A percentile compares a stretch with the other conserved stretches of the same genome.
phyloP scores from a whole-genome alignment of 1,140 invertebrate genomes.

The Ips typographus region DNA sequence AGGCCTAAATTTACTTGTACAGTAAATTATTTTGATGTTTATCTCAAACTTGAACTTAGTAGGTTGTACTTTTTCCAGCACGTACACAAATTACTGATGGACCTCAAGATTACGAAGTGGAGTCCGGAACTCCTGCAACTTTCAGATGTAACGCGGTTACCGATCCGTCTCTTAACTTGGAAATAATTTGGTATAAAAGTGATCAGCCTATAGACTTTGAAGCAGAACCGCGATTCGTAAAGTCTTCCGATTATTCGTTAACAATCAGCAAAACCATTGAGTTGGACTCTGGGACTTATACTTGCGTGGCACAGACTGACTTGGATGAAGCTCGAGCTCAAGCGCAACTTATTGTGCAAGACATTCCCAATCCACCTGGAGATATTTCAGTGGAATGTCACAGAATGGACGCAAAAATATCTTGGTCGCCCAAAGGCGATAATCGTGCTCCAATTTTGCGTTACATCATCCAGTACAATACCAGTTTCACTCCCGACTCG shows the following conservation, averaged over 20 bases:
- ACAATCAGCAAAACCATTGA: constrained; percentile 93
- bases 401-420: constrained; percentile 69
- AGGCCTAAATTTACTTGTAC: neutral
- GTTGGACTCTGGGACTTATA: constrained; percentile 92
- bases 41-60: neutral
- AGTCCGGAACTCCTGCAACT: constrained; percentile 84
- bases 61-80: constrained; percentile 49
- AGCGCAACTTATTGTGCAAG: constrained; percentile 91
- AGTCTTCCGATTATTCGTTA: constrained; percentile 86
- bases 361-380: constrained; percentile 85
- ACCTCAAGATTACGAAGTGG: constrained; percentile 89
- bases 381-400: constrained; percentile 64
- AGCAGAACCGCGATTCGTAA: constrained; percentile 76
- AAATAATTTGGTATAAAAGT: constrained; percentile 88
- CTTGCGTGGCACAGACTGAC: constrained; percentile 90
- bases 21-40: constrained; percentile 18
- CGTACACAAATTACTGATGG: constrained; percentile 81
- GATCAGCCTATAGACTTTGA: constrained; percentile 86
- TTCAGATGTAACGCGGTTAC: constrained; percentile 91
- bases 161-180: constrained; percentile 75
- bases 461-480: constrained; percentile 93
- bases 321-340: constrained; percentile 81
- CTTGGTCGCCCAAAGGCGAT: constrained; percentile 88
- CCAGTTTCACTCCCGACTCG: constrained; percentile 87
- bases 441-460: constrained; percentile 92